Evolutionary conservation across 2,113 vertebrate genomes (phyloP).

Genomic region (Toxotes jaculatrix): DNA sequence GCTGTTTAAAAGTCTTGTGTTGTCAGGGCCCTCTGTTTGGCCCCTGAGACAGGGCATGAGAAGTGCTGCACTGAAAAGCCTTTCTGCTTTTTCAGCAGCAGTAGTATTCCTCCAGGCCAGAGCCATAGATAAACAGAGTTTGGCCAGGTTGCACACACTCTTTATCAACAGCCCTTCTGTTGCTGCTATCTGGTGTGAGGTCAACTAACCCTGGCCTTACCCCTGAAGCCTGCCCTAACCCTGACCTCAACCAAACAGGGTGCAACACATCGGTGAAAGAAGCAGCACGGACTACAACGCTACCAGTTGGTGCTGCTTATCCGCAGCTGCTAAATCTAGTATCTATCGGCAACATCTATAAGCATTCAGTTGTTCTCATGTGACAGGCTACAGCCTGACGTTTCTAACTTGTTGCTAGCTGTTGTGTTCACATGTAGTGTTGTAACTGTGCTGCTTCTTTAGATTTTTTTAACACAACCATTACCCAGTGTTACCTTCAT

Average conservation of each 20-base stretch:
- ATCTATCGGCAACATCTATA: background rate
- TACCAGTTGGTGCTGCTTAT: conserved; percentile 1
- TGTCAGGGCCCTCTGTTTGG: conserved; percentile 27
- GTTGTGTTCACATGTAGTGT: conserved; percentile 30
- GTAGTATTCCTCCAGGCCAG: conserved; percentile 41
- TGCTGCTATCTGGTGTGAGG: conserved; percentile 77
- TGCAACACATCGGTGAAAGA: conserved; percentile 58
- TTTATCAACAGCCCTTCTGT: conserved; percentile 55
- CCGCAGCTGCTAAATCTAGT: background rate
- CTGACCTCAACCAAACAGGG: conserved; percentile 76
- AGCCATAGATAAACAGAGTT: conserved; percentile 65
- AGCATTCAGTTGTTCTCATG: background rate
- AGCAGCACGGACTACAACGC: conserved; percentile 51
- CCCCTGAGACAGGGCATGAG: conserved; percentile 65
- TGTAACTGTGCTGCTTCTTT: conserved; percentile 64
- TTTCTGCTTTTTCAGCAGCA: conserved; percentile 47
- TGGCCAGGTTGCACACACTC: conserved; percentile 52
- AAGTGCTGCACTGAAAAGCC: conserved; percentile 67
- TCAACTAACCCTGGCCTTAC: conserved; percentile 61
- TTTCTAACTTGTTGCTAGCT: background rate
- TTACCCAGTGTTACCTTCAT: conserved; percentile 40
- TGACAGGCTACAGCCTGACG: background rate
- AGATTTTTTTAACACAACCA: conserved; percentile 15
- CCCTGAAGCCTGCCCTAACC: conserved; percentile 49
- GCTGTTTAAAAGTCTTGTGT: background rate